Base-by-base conservation (phyloP, 92 coral and sea anemone genomes). In the Epizoanthus ramosus region DNA sequence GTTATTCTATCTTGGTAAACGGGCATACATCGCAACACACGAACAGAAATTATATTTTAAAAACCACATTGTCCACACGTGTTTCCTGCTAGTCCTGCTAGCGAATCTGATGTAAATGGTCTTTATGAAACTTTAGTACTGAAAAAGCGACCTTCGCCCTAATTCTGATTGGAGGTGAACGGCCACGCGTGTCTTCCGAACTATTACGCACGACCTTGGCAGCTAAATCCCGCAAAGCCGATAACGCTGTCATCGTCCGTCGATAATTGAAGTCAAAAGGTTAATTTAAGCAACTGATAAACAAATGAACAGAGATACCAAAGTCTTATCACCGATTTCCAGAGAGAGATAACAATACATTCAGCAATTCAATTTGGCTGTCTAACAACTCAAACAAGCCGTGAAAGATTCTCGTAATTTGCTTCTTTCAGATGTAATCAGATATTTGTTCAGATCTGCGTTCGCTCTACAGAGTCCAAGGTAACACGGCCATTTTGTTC, bases 231-330 rank as follows among this genome's bases (percentile, higher is more conserved):
- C 54, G 9, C 54, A 57, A 57, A 58, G 9, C 67, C 45, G 24
- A 41, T 21, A 3, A 5, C 19, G 16, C 71, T 77, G 82, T 77
- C 82, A 61, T 61, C 82, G 13, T 52, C 58, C 39, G 22, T 22
- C 61, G 16, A 56, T 76, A 76, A 59, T 77, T 24, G 53, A 14
- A 73, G 79, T 47, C 79, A 73, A 24, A 52, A 47, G 79, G 61
- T 73, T 41, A 35, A 22, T n/a, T 14, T 41, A 76, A 60, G 82
- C 59, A 77, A 77, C 82, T 77, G 82, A 77, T 77, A 77, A 77
- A 47, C n/a, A 22, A 39, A 37, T 54, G 63, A 41, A 47, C 25
- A 41, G n/a, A 19, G 66, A 61, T 59, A 28, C 16, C 23, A 57
- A 14, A 21, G 22, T 21, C 71, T 77, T 77, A 61, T 75, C 80